Conservation (phyloP, 1,140 invertebrate genomes). For the Microplitis mediator region DNA sequence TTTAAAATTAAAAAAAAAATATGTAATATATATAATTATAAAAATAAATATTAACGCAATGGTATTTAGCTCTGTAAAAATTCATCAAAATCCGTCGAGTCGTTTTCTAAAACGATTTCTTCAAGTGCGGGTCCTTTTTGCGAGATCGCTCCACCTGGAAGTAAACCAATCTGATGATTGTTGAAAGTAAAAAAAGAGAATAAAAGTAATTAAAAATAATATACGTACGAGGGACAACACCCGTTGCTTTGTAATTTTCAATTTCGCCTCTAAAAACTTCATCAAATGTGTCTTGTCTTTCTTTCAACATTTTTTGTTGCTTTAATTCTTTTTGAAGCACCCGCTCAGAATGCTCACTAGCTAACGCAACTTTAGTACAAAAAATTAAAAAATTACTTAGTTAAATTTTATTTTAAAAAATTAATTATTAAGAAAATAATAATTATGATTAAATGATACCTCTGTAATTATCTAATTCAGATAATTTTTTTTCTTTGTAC, state of each 20-base stretch:
- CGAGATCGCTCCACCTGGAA: slow-evolving; percentile 46
- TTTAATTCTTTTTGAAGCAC: slow-evolving; percentile 65
- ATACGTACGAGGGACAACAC: slow-evolving; percentile 67
- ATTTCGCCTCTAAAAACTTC: slow-evolving; percentile 74
- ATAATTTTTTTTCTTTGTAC: slow-evolving; percentile 70
- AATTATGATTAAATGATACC: slow-evolving; percentile 12
- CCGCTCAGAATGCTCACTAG: slow-evolving; percentile 65
- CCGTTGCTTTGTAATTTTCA: slow-evolving; percentile 68
- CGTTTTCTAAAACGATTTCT: slow-evolving; percentile 64
- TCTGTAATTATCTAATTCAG: slow-evolving; percentile 61
- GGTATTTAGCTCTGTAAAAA: slow-evolving; percentile 59
- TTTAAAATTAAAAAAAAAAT: too few species aligned
- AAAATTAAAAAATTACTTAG: not conserved
- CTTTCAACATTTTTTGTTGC: slow-evolving; percentile 65
- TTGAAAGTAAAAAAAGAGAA: not conserved
- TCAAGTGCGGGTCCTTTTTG: slow-evolving; percentile 58
- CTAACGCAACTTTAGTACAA: slow-evolving; percentile 60
- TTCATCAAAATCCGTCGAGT: slow-evolving; percentile 63
- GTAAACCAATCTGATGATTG: slow-evolving; percentile 24
- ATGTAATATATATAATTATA: too few species aligned
- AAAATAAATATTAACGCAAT: too few species aligned
- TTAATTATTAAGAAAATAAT: slow-evolving; percentile 9
- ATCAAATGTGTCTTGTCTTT: slow-evolving; percentile 71
- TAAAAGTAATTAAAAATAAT: slow-evolving; percentile 20
- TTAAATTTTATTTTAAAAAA: not conserved